Evolutionary conservation across 1,140 invertebrate species (phyloP).

Genomic region (Camponotus pennsylvanicus): DNA sequence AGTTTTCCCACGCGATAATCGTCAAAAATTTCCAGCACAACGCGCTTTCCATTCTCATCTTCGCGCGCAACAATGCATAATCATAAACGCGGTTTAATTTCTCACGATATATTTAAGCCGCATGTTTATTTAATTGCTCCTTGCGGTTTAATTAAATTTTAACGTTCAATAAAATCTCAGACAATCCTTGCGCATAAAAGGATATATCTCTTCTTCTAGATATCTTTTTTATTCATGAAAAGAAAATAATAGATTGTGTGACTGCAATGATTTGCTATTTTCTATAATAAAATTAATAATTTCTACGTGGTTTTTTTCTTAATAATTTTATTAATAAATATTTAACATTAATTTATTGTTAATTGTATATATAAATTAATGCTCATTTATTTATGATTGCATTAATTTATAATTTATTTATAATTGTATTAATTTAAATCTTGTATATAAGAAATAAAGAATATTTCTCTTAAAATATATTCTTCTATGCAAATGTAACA

Average conservation of each 20-base stretch:
- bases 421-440: not conserved
- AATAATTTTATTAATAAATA: conserved; percentile 1
- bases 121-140: conserved; percentile 44
- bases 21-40: conserved; percentile 48
- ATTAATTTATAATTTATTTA: not conserved
- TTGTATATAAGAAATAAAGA: not conserved
- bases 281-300: not conserved
- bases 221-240: conserved; percentile 18
- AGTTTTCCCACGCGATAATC: conserved; percentile 44
- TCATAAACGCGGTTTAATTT: not conserved
- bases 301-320: not conserved
- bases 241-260: conserved; percentile 19
- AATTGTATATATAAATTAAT: not conserved
- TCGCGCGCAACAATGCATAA: not conserved
- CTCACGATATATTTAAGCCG: conserved; percentile 24
- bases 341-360: conserved; percentile 10
- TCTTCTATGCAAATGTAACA: not conserved
- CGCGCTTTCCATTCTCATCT: conserved; percentile 20
- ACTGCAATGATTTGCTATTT: not conserved
- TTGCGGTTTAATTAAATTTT: conserved; percentile 43
- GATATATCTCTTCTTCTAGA: not conserved
- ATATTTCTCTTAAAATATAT: not conserved
- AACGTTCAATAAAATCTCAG: conserved; percentile 23
- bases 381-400: not conserved
- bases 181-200: conserved; percentile 16